A percentile compares a stretch with the other conserved stretches of the same genome.
phyloP scores from a whole-genome alignment of 2,113 vertebrate genomes.

The Sula dactylatra region DNA sequence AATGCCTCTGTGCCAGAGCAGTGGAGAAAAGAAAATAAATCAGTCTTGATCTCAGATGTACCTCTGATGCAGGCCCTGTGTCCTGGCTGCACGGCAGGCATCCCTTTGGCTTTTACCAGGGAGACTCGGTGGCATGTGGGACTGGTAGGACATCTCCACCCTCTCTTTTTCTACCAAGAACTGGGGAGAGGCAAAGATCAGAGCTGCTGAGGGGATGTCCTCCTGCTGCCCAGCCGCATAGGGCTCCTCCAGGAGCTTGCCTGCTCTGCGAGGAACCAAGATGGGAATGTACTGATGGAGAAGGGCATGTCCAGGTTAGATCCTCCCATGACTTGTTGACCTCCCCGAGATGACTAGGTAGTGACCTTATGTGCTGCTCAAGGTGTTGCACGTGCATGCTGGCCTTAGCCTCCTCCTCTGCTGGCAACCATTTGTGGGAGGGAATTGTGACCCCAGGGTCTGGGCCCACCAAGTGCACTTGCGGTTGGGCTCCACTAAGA shows the following conservation, averaged over 20 bases:
- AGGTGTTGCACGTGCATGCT: not conserved
- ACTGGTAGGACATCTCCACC: not conserved
- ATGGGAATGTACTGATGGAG: not conserved
- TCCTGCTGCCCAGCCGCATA: not conserved
- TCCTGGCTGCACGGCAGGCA: not conserved
- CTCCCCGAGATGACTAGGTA: not conserved
- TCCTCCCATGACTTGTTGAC: not conserved
- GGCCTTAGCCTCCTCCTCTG: not conserved
- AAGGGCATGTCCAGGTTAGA: not conserved
- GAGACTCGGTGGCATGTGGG: not conserved
- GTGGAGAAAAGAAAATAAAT: not conserved
- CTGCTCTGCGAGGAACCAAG: not conserved
- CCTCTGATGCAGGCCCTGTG: not conserved
- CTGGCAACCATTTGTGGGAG: not conserved
- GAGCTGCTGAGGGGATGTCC: not conserved
- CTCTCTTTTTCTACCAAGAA: not conserved
- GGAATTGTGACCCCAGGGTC: not conserved
- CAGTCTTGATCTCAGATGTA: not conserved
- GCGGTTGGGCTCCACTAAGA: not conserved
- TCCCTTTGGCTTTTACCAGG: not conserved
- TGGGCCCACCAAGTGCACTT: not conserved
- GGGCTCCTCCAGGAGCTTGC: not conserved
- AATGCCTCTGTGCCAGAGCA: not conserved
- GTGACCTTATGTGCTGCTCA: not conserved
- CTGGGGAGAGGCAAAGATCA: not conserved